A percentile compares a stretch with the other conserved stretches of the same genome.
Evolutionary conservation across 2,888 invertebrate species (phyloP).

Genomic region (Tachina fera): DNA sequence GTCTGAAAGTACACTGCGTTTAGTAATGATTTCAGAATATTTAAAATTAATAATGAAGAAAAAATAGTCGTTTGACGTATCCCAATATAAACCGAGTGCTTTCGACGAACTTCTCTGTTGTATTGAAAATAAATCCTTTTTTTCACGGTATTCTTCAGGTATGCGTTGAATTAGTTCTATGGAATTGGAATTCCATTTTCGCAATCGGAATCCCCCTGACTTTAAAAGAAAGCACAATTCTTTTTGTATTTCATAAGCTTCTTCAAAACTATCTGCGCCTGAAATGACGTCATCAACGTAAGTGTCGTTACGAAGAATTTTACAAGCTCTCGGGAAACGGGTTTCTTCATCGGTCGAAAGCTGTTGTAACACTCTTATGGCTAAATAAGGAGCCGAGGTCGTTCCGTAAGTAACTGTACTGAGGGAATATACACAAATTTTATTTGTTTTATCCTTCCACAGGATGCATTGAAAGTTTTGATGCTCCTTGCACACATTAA

Average conservation of each 20-base stretch:
- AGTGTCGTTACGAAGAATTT: neutral
- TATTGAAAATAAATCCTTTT: neutral
- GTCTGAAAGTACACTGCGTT: too few species aligned
- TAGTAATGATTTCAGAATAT: neutral
- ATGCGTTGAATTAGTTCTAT: neutral
- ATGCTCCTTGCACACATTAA: slow-evolving; percentile 9
- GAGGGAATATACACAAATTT: slow-evolving; percentile 3
- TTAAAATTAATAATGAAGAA: neutral
- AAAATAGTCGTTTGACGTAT: neutral
- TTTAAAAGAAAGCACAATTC: neutral
- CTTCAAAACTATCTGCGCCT: too few species aligned
- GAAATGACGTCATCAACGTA: neutral
- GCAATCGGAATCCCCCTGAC: neutral
- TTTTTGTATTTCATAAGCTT: too few species aligned
- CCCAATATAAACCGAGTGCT: neutral
- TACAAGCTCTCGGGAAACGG: slow-evolving; percentile 9
- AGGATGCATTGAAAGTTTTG: slow-evolving; percentile 22
- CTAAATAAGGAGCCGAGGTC: slow-evolving; percentile 22
- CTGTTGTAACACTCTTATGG: slow-evolving; percentile 53
- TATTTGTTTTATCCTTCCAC: neutral
- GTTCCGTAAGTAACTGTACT: slow-evolving; percentile 22
- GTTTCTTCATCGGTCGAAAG: slow-evolving; percentile 26
- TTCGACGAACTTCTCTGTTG: neutral
- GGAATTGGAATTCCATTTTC: slow-evolving; percentile 6
- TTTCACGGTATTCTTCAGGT: slow-evolving; percentile 4